Evolutionary conservation across 92 coral and sea anemone genomes (phyloP).

Genomic region (Palythoa grandiflora): DNA sequence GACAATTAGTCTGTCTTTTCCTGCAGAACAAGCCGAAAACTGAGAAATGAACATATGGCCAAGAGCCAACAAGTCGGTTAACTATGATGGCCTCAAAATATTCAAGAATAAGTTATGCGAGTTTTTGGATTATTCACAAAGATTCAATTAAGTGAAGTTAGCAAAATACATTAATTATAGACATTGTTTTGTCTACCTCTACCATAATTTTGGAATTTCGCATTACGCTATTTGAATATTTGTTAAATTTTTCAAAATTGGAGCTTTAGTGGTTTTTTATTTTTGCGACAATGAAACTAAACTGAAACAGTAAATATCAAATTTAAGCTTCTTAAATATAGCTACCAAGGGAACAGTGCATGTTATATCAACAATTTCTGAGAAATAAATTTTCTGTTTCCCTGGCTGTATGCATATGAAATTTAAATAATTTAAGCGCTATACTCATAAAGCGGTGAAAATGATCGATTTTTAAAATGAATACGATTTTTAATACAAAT

Average conservation of each 20-base stretch:
- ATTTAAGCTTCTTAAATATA: neutral
- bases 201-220: neutral
- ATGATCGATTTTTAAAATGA: too few relatives aligned
- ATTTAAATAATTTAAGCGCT: too few relatives aligned
- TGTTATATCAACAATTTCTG: too few relatives aligned
- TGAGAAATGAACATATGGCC: too few relatives aligned
- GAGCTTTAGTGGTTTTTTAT: neutral
- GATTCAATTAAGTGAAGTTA: neutral
- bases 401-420: too few relatives aligned
- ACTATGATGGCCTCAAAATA: too few relatives aligned
- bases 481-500: neutral
- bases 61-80: too few relatives aligned
- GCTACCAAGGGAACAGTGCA: neutral
- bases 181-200: neutral
- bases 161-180: neutral
- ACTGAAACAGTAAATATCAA: neutral
- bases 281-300: neutral
- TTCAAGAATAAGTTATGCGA: too few relatives aligned
- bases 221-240: neutral
- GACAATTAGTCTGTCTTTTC: too few relatives aligned
- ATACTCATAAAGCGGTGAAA: too few relatives aligned
- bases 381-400: too few relatives aligned
- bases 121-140: neutral
- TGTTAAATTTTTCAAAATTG: neutral
- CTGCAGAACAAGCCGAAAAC: too few relatives aligned